Evolutionary conservation across 2,113 vertebrate species (phyloP), one percentile per base, ranked within the genome.

Genomic region (Apteryx owenii): DNA sequence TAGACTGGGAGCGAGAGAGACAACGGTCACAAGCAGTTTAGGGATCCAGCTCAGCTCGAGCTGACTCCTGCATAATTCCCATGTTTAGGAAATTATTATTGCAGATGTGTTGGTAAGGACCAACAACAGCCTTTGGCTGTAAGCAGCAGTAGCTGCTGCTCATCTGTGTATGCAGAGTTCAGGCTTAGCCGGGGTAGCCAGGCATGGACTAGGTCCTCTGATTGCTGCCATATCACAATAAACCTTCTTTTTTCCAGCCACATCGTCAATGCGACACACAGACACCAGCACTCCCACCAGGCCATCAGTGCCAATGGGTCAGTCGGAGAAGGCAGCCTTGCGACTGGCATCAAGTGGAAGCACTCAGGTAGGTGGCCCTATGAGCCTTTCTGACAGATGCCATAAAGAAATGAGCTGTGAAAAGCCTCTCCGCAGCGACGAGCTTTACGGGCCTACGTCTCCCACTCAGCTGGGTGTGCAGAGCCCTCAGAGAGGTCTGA

Each of bases 201-300:
- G 71, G 71, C 60, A 8, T 0, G 0, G 36, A 2, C 42, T 10
- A 28, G 51, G 36, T 26, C 28, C 29, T 36, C 48, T 17, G 29
- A 33, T 60, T 19, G 50, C 88, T 14, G 17, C 50, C 1, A 0
- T 62, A 0, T 61, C 38, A 25, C n/a, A 51, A 42, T 4, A 33
- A 17, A 1, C 40, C 36, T 9, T 83, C 66, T 88, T 85, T 90
- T 60, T 93, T 97, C 42, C 98, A 99, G 99, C 97, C 23, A 98
- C 98, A 1, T 98, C 98, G 1, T 98, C 98, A 12, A 90, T 96
- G 46, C 84, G 95, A 10, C 98, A 97, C 97, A 98, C 98, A 0
- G 99, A 99, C 66, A 96, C 98, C 93, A 98, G 98, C 98, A 99
- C 99, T 1, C 98, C 99, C 7, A 99, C 98, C 16, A 97, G 98